Conservation (phyloP, 53 echinoderm and acorn worm species). For the Henricia sp. region DNA sequence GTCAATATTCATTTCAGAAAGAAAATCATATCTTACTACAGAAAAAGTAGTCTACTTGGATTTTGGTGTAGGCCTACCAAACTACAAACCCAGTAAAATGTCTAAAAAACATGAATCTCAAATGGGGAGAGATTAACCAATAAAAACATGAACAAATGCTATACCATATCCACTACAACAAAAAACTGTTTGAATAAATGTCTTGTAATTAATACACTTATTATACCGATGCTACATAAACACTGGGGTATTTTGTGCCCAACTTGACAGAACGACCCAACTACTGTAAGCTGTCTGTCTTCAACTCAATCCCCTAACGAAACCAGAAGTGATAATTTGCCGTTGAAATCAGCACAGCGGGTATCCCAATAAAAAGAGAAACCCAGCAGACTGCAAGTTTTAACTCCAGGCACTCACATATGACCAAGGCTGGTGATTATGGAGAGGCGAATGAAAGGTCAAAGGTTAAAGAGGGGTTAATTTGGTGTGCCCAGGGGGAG, state of each 20-base stretch:
- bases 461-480: slow-evolving; percentile 61
- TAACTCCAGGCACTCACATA: background rate
- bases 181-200: too few species aligned
- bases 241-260: background rate
- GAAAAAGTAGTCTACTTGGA: too few species aligned
- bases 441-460: slow-evolving; percentile 35
- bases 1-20: too few species aligned
- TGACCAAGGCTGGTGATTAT: slow-evolving; percentile 23
- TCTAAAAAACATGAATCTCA: too few species aligned
- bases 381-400: background rate
- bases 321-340: slow-evolving; percentile 43
- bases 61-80: too few species aligned
- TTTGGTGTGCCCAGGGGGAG: slow-evolving; percentile 42
- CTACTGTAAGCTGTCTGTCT: slow-evolving; percentile 13
- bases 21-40: too few species aligned
- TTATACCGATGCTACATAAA: background rate
- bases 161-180: too few species aligned
- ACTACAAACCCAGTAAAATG: too few species aligned
- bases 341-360: slow-evolving; percentile 7
- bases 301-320: slow-evolving; percentile 12
- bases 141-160: background rate
- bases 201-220: too few species aligned
- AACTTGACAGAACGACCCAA: background rate
- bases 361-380: slow-evolving; percentile 4
- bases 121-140: background rate